phyloP scores from a whole-genome alignment of 1,140 invertebrate species.

The Monomorium pharaonis region DNA sequence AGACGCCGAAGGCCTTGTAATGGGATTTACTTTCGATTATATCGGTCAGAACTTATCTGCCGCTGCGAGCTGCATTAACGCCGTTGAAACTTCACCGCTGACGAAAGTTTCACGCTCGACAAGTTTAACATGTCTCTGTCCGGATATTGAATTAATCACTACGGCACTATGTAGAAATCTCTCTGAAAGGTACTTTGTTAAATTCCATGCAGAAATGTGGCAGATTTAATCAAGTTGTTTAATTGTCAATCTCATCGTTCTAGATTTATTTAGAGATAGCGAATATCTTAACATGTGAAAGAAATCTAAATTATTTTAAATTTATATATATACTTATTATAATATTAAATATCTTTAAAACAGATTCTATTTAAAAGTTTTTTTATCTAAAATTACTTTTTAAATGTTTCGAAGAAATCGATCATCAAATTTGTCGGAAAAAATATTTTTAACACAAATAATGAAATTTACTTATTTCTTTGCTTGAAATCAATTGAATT shows the following conservation, averaged over 20 bases:
- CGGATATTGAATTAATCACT: slow-evolving; percentile 33
- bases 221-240: not conserved
- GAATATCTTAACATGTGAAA: not conserved
- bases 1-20: slow-evolving; percentile 49
- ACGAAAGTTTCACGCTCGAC: slow-evolving; percentile 37
- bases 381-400: not conserved
- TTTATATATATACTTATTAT: not conserved
- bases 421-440: not conserved
- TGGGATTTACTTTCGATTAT: slow-evolving; percentile 59
- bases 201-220: slow-evolving; percentile 18
- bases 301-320: not conserved
- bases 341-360: not conserved
- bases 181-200: slow-evolving; percentile 1
- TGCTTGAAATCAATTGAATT: not conserved
- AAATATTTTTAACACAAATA: not conserved
- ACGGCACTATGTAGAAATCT: slow-evolving; percentile 10
- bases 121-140: slow-evolving; percentile 21
- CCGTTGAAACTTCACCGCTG: slow-evolving; percentile 15
- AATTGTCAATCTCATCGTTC: not conserved
- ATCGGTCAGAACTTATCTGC: slow-evolving; percentile 52
- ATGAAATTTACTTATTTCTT: not conserved
- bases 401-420: not conserved
- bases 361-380: not conserved
- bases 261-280: not conserved
- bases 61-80: slow-evolving; percentile 31